These are phyloP conservation scores for Bombus balteatus DNA, from an alignment of 1,140 invertebrate species.

Conservation along the genomic window DNA sequence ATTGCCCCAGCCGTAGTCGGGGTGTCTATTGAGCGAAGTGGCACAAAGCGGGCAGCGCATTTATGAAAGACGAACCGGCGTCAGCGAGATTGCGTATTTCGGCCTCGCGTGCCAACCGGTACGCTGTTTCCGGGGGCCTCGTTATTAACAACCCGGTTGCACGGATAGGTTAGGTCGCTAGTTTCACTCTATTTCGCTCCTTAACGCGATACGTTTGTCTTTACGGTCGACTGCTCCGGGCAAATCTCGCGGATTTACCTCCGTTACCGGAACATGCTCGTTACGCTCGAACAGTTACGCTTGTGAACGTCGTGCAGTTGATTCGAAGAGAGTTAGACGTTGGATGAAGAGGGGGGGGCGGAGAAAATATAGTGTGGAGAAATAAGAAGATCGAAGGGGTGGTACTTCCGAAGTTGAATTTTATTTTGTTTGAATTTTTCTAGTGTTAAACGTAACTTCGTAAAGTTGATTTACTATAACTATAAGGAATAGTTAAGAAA, in stretches of 20 bases:
- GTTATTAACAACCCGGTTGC: slow-evolving; percentile 3
- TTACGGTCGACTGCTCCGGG: not conserved
- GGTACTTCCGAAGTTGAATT: no score
- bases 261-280: not conserved
- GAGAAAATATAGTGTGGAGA: not conserved
- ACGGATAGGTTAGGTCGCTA: not conserved
- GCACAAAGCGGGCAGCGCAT: slow-evolving; percentile 31
- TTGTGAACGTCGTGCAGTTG: not conserved
- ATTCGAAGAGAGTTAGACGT: not conserved
- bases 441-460: no score
- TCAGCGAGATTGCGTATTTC: slow-evolving; percentile 4
- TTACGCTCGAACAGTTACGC: not conserved
- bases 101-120: not conserved
- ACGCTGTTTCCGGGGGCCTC: not conserved
- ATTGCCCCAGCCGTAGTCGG: slow-evolving; percentile 8
- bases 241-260: not conserved
- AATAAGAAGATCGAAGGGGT: no score
- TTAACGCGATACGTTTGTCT: slow-evolving; percentile 8
- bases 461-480: no score
- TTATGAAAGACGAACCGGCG: slow-evolving; percentile 37
- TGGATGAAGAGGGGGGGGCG: not conserved
- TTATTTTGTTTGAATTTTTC: no score
- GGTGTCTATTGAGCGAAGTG: slow-evolving; percentile 16
- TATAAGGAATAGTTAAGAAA: no score
- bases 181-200: not conserved